phyloP scores from a whole-genome alignment of 2,797 vertebrate species.

The Coregonus sp. region DNA sequence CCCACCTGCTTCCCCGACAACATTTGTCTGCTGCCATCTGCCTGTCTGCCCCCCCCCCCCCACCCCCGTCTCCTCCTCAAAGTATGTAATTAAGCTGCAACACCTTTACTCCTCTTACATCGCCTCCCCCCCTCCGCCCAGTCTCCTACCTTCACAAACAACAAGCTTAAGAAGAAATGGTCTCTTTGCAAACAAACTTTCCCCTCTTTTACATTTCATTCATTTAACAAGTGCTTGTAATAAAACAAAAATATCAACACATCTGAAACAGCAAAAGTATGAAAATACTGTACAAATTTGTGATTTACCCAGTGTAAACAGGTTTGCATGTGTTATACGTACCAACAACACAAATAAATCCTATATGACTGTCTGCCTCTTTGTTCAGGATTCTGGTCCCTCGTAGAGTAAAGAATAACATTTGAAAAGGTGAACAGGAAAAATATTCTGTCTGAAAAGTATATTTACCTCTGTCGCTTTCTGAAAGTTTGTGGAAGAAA shows the following conservation, averaged over 20 bases:
- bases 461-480: slow-evolving; percentile 37
- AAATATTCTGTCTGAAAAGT: slow-evolving; percentile 42
- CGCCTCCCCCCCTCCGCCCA: slow-evolving; percentile 24
- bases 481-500: slow-evolving; percentile 51
- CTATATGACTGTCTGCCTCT: slow-evolving; percentile 20
- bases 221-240: slow-evolving; percentile 77
- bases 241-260: slow-evolving; percentile 58
- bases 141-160: slow-evolving; percentile 59
- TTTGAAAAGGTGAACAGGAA: slow-evolving; percentile 49
- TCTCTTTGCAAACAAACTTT: slow-evolving; percentile 27
- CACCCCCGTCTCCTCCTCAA: slow-evolving; percentile 64
- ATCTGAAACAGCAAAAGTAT: slow-evolving; percentile 61
- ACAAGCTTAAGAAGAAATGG: slow-evolving; percentile 23
- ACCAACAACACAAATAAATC: slow-evolving; percentile 22
- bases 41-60: slow-evolving; percentile 59
- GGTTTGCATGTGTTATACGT: slow-evolving; percentile 24
- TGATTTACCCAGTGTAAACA: slow-evolving; percentile 77
- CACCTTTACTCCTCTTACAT: slow-evolving; percentile 73
- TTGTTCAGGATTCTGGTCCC: slow-evolving; percentile 19
- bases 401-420: slow-evolving; percentile 35
- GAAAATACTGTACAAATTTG: slow-evolving; percentile 83
- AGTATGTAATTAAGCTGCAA: slow-evolving; percentile 79
- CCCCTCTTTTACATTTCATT: slow-evolving; percentile 33
- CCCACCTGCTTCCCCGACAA: slow-evolving; percentile 60
- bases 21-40: slow-evolving; percentile 84